phyloP scores from a whole-genome alignment of 35 echinoderm and acorn worm genomes.

The Apostichopus parvimensis region DNA sequence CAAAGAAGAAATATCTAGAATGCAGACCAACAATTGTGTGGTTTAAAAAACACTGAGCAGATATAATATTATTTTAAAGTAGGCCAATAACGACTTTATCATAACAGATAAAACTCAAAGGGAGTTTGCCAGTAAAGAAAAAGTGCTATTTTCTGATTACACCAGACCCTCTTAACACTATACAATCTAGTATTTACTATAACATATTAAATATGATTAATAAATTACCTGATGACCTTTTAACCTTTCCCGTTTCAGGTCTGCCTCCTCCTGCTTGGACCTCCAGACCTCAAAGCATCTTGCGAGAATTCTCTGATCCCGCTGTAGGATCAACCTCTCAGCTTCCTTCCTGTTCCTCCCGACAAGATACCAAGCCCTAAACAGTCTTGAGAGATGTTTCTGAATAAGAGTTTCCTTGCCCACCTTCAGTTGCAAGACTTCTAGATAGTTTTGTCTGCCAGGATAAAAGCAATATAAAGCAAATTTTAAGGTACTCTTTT shows the following conservation, averaged over 20 bases:
- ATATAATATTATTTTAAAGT: too few relatives aligned
- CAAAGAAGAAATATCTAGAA: too few relatives aligned
- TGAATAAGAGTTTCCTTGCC: background rate
- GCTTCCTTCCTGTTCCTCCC: background rate
- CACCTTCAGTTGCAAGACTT: background rate
- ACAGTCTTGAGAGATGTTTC: background rate
- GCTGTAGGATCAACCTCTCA: background rate
- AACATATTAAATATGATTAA: too few relatives aligned
- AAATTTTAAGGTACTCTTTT: background rate
- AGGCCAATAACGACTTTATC: too few relatives aligned
- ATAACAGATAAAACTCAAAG: too few relatives aligned
- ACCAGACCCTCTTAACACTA: too few relatives aligned
- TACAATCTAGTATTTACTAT: too few relatives aligned
- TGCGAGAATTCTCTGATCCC: background rate
- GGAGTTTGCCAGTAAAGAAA: too few relatives aligned
- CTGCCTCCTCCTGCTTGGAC: background rate
- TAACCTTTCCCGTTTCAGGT: background rate
- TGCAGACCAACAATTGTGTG: too few relatives aligned
- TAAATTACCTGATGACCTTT: background rate
- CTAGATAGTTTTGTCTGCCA: constrained; percentile 10
- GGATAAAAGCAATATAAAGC: background rate
- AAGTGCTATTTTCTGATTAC: too few relatives aligned
- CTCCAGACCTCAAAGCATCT: background rate
- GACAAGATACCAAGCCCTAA: background rate
- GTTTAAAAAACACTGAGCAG: too few relatives aligned